Conservation (phyloP, 2,113 vertebrate genomes). For the Erinaceus europaeus region DNA sequence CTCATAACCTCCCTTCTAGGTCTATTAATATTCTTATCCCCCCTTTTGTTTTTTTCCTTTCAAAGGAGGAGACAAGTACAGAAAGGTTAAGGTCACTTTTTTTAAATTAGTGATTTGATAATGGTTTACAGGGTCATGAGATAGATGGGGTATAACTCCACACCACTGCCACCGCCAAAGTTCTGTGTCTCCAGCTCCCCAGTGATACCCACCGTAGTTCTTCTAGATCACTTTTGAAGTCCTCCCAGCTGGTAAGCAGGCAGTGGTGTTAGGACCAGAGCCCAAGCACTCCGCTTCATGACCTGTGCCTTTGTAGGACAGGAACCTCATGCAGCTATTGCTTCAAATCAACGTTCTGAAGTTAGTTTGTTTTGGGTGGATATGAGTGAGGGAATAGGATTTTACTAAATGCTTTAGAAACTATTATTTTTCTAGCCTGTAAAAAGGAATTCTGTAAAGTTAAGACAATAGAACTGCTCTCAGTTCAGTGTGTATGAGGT, state of each 20-base stretch:
- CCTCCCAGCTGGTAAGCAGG: background rate
- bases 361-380: background rate
- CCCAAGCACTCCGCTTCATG: background rate
- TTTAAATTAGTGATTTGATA: too few relatives aligned
- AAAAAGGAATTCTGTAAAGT: conserved; percentile 8
- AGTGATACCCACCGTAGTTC: too few relatives aligned
- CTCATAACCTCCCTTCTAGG: background rate
- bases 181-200: too few relatives aligned
- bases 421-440: background rate
- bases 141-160: too few relatives aligned
- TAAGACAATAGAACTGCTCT: background rate
- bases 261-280: background rate
- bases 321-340: background rate
- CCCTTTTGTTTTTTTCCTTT: too few relatives aligned
- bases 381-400: background rate
- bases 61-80: background rate
- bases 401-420: background rate
- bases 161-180: too few relatives aligned
- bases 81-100: background rate
- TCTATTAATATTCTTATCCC: background rate
- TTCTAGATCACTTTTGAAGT: background rate
- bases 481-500: background rate
- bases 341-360: background rate
- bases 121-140: too few relatives aligned
- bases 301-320: background rate